Base-by-base conservation (phyloP, 2,888 invertebrate genomes). In the Dolichopus griseipennis region DNA sequence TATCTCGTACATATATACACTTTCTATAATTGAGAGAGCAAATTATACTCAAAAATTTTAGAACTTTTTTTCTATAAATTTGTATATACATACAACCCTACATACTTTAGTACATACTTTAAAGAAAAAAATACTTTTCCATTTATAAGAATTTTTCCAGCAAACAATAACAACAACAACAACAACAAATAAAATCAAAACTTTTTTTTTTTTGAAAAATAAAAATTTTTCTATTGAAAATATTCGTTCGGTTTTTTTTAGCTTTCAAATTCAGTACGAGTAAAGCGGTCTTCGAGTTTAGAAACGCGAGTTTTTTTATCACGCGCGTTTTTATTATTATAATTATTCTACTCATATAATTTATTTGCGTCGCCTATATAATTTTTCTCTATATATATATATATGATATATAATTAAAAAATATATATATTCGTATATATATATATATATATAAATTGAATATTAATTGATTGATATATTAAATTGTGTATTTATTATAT, bases 271-370 rank as follows among this genome's bases (percentile, higher is more conserved):
- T 27, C 78, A 80, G 80, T 80, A 80, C 78, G 77, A 80, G 79
- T 81, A 78, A 79, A 78, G 78, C 80, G 78, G 79, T 80, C 81
- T 78, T 80, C 77, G 78, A 79, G 80, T 79, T 77, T 77, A 81
- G 80, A 79, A 80, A 78, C 80, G 80, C 80, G 80, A 78, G 77
- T 78, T 78, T 80, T 68, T 52, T 52, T 18, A 52, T 52, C 78
- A 79, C 78, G 79, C 81, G 80, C 80, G 81, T 80, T 81, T 79
- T 79, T 65, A 65, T 65, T 27, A 67, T 69, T 52, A 52, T 52
- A 52, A 78, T 80, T 80, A 81, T 80, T 80, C 79, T 80, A 81
- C 80, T 80, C 80, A 80, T 79, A 79, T 80, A 79, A 80, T 80
- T 80, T 80, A 79, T 80, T 80, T 80, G 80, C 80, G 81, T 81